phyloP scores from a whole-genome alignment of 1,140 invertebrate genomes.

The Cyphomyrmex costatus region DNA sequence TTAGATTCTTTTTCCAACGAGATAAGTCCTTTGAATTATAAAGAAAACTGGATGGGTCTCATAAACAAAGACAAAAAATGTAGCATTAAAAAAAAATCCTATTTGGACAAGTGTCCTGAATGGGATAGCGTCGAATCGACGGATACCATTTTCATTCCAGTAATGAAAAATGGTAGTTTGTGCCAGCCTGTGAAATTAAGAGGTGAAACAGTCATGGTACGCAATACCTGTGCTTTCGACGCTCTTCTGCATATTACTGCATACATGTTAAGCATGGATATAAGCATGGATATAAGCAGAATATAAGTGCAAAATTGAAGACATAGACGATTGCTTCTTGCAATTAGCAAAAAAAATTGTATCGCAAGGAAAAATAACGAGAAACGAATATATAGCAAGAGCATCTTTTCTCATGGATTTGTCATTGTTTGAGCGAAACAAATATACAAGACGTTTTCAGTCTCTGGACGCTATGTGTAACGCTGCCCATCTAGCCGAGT shows the following conservation, averaged over 20 bases:
- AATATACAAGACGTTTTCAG: not conserved
- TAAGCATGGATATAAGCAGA: no score
- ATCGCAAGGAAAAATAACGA: not conserved
- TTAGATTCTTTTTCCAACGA: no score
- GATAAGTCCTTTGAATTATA: no score
- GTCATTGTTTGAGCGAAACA: not conserved
- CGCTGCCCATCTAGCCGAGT: not conserved
- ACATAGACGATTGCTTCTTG: not conserved
- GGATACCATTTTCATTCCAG: no score
- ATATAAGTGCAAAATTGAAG: not conserved
- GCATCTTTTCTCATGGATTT: not conserved
- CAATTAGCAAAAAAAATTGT: not conserved
- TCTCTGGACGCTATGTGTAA: conserved; percentile 8
- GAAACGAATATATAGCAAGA: conserved; percentile 3
- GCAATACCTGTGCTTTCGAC: conserved; percentile 32
- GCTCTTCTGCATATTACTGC: not conserved
- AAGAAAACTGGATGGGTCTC: no score
- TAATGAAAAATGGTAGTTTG: no score
- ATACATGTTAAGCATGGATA: not conserved
- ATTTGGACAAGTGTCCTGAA: no score
- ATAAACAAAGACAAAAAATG: no score
- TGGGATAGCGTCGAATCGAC: no score
- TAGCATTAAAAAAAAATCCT: no score
- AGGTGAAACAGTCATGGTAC: not conserved
- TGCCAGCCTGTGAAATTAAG: no score